Conservation (phyloP, 2,113 vertebrate genomes). For the Xyrauchen texanus region DNA sequence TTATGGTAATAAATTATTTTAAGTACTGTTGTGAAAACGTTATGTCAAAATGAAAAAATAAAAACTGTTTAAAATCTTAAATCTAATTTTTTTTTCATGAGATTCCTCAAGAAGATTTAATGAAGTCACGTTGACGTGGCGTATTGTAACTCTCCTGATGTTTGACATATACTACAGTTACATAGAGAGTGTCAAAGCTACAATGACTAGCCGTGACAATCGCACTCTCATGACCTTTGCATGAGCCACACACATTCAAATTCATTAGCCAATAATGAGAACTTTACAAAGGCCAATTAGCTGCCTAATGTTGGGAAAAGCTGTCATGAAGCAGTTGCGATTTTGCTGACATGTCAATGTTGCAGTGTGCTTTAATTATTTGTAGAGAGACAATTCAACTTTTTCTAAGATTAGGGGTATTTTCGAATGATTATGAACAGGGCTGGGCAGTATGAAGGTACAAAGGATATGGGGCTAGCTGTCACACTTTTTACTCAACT, state of each 20-base stretch:
- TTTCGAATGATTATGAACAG: background rate
- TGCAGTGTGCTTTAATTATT: background rate
- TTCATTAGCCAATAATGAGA: slow-evolving; percentile 73
- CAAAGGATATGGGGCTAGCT: too few species aligned
- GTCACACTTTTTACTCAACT: too few species aligned
- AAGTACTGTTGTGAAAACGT: too few species aligned
- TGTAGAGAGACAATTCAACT: background rate
- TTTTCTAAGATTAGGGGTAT: background rate
- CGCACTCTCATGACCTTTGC: slow-evolving; percentile 68
- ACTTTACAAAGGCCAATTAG: slow-evolving; percentile 75
- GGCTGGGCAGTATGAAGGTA: too few species aligned
- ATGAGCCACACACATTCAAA: slow-evolving; percentile 61
- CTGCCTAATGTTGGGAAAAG: slow-evolving; percentile 70
- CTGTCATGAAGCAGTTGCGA: slow-evolving; percentile 62
- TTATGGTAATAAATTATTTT: too few species aligned
- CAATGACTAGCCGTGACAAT: slow-evolving; percentile 1
- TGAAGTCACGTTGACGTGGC: too few species aligned
- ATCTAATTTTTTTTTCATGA: too few species aligned
- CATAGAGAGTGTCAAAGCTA: slow-evolving; percentile 18
- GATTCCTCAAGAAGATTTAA: too few species aligned
- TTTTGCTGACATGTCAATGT: slow-evolving; percentile 66
- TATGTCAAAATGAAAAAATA: too few species aligned
- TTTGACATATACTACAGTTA: background rate
- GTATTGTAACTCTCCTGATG: background rate
- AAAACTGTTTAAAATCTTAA: too few species aligned